Evolutionary conservation across 30 jellyfish, hydroid and myxozoan genomes (phyloP).

Genomic region (Nemopilema nomurai): DNA sequence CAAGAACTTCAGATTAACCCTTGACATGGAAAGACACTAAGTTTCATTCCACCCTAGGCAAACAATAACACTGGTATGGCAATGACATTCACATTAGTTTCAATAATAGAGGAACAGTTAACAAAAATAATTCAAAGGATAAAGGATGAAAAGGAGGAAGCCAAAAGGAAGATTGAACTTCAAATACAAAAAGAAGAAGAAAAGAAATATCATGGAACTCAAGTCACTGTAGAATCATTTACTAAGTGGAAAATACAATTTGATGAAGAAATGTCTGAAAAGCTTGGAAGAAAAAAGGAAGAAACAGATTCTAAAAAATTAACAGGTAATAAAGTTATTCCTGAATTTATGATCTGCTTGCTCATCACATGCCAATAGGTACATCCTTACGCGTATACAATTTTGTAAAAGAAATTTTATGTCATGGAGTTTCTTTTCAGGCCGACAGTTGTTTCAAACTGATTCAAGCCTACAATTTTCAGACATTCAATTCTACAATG

Average conservation of each 20-base stretch:
- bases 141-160: slow-evolving; percentile 66
- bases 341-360: background rate
- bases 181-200: slow-evolving; percentile 73
- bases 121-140: slow-evolving; percentile 43
- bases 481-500: slow-evolving; percentile 75
- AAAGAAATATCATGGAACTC: slow-evolving; percentile 83
- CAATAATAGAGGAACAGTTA: slow-evolving; percentile 65
- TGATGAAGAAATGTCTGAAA: slow-evolving; percentile 58
- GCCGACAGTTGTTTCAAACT: slow-evolving; percentile 76
- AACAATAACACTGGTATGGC: slow-evolving; percentile 73
- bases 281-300: slow-evolving; percentile 42
- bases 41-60: slow-evolving; percentile 39
- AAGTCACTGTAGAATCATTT: slow-evolving; percentile 85
- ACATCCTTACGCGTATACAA: background rate
- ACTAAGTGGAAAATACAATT: slow-evolving; percentile 82
- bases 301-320: slow-evolving; percentile 42
- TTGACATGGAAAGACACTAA: too few species aligned
- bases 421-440: slow-evolving; percentile 5
- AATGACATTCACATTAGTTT: slow-evolving; percentile 82
- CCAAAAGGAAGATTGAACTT: slow-evolving; percentile 24
- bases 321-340: slow-evolving; percentile 50
- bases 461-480: slow-evolving; percentile 84
- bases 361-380: background rate
- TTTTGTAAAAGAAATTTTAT: too few species aligned
- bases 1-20: too few species aligned